Evolutionary conservation across 2,113 vertebrate species (phyloP).

Genomic region (Scytalopus superciliaris): DNA sequence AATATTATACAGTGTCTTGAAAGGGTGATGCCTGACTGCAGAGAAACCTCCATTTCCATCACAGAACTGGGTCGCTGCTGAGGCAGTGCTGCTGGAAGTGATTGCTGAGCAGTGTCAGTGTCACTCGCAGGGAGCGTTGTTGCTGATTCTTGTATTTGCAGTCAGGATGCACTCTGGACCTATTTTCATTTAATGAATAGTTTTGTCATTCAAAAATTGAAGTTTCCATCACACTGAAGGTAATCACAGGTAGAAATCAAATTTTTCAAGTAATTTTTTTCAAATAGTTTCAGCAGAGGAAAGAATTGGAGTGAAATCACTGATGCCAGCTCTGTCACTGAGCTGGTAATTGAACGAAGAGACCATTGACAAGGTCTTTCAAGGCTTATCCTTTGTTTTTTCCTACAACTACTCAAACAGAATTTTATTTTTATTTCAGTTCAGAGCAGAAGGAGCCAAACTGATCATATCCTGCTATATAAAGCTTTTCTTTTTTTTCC

Average conservation of each 20-base stretch:
- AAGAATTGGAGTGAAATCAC: not conserved
- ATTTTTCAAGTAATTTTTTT: conserved; percentile 39
- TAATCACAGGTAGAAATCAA: conserved; percentile 20
- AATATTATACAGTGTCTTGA: not conserved
- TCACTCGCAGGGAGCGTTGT: not conserved
- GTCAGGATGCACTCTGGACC: not conserved
- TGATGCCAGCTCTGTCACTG: not conserved
- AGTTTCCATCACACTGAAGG: not conserved
- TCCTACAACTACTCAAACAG: not conserved
- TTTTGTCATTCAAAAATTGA: not conserved
- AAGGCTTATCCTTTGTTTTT: conserved; percentile 17
- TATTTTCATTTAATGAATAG: conserved; percentile 12
- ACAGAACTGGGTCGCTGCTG: not conserved
- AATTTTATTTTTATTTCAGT: conserved; percentile 3
- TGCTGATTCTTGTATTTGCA: not conserved
- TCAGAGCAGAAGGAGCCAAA: not conserved
- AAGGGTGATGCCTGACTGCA: not conserved
- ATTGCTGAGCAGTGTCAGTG: not conserved
- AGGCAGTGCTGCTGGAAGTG: not conserved
- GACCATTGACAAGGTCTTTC: not conserved
- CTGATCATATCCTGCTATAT: not conserved
- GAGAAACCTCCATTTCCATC: not conserved
- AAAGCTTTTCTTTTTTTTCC: accelerated
- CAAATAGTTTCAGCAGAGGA: conserved; percentile 25
- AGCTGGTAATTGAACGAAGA: not conserved